Evolutionary conservation across 2,888 invertebrate genomes (phyloP), one percentile per base, ranked within the genome.

Genomic region (Synergus itoensis): DNA sequence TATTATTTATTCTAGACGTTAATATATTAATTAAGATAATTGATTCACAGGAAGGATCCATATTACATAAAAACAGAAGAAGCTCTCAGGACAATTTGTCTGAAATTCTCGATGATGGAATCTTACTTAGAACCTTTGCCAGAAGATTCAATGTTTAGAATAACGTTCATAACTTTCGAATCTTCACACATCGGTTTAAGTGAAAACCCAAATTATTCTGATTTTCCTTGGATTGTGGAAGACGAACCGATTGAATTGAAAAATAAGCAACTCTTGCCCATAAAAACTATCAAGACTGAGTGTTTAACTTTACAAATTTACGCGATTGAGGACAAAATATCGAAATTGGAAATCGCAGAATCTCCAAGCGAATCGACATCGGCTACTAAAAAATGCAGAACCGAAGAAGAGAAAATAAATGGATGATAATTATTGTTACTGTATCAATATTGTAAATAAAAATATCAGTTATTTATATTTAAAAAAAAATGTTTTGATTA

Each of bases 21-120:
- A 64, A 43, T 18, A 43, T 43, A 21, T 45, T 67, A 67, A 43
- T 45, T 16, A 21, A 67, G 12, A 21, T 18, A 67, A 18, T 77
- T 62, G 75, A n/a, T 60, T 86, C 88, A 28, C 76, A 91, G 91
- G 76, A 85, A 92, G 69, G 95, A 95, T 89, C 93, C 94, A 0
- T 95, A 95, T 91, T 93, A 95, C 83, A 90, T 95, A 18, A 93
- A 94, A 86, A 92, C 94, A 5, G 95, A 96, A 88, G 94, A 95
- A 88, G 93, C 93, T 84, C 91, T 96, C 78, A 93, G 95, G 78
- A 93, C 94, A 9, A 94, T 95, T 88, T 94, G 94, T 82, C 90
- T 96, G 43, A 94, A 94, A 85, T 87, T 96, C 67, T 92, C 94
- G 0, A 92, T 93, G 79, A 88, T 93, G 40, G 91, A 92, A 79